Evolutionary conservation across 2,113 vertebrate species (phyloP).

Genomic region (Trichechus manatus): DNA sequence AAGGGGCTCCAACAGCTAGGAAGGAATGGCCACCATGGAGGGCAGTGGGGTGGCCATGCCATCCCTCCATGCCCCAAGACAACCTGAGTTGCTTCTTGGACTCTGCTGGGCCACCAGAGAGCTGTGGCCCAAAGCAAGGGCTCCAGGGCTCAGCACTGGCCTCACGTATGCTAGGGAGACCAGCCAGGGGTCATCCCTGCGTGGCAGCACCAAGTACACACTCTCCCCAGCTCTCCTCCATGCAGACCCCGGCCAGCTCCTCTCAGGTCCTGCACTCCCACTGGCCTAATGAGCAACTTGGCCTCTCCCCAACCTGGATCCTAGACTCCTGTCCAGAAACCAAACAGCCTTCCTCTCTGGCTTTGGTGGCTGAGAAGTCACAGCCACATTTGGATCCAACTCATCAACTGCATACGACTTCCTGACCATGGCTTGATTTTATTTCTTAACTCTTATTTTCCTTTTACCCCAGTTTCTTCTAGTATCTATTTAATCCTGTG

Average conservation of each 20-base stretch:
- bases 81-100: neutral
- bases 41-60: neutral
- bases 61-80: neutral
- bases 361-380: neutral
- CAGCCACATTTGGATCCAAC: neutral
- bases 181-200: neutral
- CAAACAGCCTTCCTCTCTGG: neutral
- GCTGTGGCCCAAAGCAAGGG: neutral
- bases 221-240: accelerated
- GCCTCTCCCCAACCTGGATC: neutral
- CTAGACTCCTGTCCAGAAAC: neutral
- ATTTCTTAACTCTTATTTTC: slow-evolving; percentile 1
- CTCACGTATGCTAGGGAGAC: too few relatives aligned
- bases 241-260: accelerated
- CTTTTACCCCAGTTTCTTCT: slow-evolving; percentile 5
- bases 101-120: neutral
- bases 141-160: neutral
- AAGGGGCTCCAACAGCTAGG: neutral
- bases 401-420: neutral
- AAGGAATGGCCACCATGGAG: neutral
- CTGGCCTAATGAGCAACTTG: neutral
- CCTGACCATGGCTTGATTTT: neutral
- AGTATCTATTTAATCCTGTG: slow-evolving; percentile 3
- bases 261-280: neutral
- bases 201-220: neutral